Evolutionary conservation across 2,888 invertebrate genomes (phyloP).

Genomic region (Brenthis hecate): DNA sequence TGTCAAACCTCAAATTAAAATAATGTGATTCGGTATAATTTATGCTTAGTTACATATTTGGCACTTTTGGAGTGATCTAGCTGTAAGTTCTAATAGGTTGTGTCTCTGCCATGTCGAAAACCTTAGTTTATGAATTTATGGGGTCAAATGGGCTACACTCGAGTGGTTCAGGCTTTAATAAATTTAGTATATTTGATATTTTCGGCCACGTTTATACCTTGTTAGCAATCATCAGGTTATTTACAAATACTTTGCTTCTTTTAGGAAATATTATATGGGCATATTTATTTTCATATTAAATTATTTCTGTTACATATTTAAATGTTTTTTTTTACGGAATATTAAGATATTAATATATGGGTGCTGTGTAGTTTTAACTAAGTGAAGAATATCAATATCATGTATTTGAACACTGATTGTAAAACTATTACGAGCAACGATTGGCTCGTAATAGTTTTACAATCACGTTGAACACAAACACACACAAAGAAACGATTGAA

Average conservation of each 20-base stretch:
- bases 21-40: too few relatives aligned
- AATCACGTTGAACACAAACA: too few relatives aligned
- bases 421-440: too few relatives aligned
- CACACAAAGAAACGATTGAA: too few relatives aligned
- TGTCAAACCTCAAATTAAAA: too few relatives aligned
- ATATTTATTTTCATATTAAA: not conserved
- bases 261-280: not conserved
- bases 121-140: constrained; percentile 38
- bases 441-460: too few relatives aligned
- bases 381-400: too few relatives aligned
- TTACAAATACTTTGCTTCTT: constrained; percentile 10
- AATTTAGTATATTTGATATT: constrained; percentile 32
- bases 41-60: too few relatives aligned
- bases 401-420: too few relatives aligned
- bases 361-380: too few relatives aligned
- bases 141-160: constrained; percentile 28
- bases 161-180: constrained; percentile 28
- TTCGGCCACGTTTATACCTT: constrained; percentile 25
- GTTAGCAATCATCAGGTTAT: constrained; percentile 24
- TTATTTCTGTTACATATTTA: not conserved
- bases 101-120: constrained; percentile 21
- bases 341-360: not conserved
- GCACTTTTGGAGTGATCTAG: not conserved
- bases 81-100: constrained; percentile 3
- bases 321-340: not conserved